These are phyloP conservation scores for Philaethria dido DNA, from an alignment of 2,888 invertebrate genomes.

Conservation along the genomic window DNA sequence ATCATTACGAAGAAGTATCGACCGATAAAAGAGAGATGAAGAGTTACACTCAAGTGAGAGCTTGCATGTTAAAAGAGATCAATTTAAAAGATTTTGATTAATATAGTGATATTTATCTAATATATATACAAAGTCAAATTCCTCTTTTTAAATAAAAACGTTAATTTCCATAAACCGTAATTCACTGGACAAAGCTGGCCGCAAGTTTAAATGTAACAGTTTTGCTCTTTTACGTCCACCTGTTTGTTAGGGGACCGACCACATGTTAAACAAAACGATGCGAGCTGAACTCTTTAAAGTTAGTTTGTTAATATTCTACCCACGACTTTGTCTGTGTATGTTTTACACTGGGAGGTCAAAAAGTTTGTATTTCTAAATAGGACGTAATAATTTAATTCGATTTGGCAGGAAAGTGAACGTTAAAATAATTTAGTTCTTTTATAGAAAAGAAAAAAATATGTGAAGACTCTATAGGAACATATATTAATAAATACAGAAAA, in stretches of 20 bases:
- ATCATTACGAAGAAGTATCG: too few species aligned
- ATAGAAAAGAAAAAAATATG: too few species aligned
- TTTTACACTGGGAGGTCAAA: background rate
- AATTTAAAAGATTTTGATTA: too few species aligned
- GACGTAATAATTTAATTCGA: background rate
- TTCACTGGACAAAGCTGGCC: constrained; percentile 18
- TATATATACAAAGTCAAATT: background rate
- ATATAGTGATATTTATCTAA: too few species aligned
- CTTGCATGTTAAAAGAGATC: too few species aligned
- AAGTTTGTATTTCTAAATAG: background rate
- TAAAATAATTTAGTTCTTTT: too few species aligned
- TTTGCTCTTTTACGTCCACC: constrained; percentile 16
- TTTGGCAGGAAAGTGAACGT: too few species aligned
- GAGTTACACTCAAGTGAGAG: too few species aligned
- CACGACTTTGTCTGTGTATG: constrained; percentile 8
- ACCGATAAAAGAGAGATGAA: too few species aligned
- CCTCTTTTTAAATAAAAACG: constrained; percentile 5
- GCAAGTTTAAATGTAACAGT: constrained; percentile 20
- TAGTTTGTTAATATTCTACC: constrained; percentile 11
- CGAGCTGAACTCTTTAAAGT: constrained; percentile 8
- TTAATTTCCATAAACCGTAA: constrained; percentile 21
- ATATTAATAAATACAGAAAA: too few species aligned
- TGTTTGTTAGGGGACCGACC: constrained; percentile 26
- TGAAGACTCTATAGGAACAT: too few species aligned
- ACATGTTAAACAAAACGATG: constrained; percentile 23